These are phyloP conservation scores for Philonicus albiceps DNA, from an alignment of 2,888 invertebrate genomes.

Conservation along the genomic window DNA sequence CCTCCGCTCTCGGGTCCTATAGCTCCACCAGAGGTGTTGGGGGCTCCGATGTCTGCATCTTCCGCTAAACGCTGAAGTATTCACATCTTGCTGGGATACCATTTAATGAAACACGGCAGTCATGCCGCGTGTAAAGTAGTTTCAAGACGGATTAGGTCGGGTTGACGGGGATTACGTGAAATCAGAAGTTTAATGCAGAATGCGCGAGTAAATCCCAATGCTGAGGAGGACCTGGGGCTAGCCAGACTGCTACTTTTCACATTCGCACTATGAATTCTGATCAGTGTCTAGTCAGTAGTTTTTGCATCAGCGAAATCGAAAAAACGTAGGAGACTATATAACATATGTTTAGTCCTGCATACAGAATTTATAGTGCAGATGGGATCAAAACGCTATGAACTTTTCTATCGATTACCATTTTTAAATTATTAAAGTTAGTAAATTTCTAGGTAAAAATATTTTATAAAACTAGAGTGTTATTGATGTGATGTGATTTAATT, in stretches of 20 bases:
- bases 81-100: constrained; percentile 30
- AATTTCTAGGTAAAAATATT: too few species aligned
- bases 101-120: constrained; percentile 35
- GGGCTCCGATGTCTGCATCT: not conserved
- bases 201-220: not conserved
- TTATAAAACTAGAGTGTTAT: too few species aligned
- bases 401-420: too few species aligned
- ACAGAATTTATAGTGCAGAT: too few species aligned
- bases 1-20: not conserved
- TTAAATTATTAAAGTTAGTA: too few species aligned
- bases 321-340: too few species aligned
- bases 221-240: not conserved
- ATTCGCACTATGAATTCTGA: not conserved
- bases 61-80: constrained; percentile 10
- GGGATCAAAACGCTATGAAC: too few species aligned
- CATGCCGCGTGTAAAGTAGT: constrained; percentile 20
- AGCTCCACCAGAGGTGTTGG: not conserved
- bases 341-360: too few species aligned
- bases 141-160: constrained; percentile 20
- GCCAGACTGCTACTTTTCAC: not conserved
- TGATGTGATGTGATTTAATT: too few species aligned
- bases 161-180: constrained; percentile 15
- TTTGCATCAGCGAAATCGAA: not conserved
- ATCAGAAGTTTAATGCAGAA: constrained; percentile 17
- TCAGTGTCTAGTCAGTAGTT: not conserved